phyloP scores from a whole-genome alignment of 2,113 vertebrate genomes.

The Engystomops pustulosus region DNA sequence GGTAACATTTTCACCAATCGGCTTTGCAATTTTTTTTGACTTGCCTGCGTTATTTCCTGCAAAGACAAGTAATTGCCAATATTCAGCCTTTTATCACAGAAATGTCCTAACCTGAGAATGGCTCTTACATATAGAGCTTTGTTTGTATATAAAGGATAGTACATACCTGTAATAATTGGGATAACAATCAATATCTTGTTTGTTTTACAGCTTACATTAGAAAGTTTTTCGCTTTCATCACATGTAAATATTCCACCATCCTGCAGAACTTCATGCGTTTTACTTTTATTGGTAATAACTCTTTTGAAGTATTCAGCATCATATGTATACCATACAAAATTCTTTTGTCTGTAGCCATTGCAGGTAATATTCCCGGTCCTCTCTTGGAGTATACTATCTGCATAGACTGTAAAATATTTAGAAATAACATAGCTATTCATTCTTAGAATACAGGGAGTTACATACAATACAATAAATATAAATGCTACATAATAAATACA shows the following conservation, averaged over 20 bases:
- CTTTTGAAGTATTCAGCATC: neutral
- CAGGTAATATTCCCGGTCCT: neutral
- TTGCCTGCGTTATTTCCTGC: neutral
- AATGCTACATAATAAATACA: neutral
- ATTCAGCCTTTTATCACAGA: neutral
- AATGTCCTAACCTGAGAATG: neutral
- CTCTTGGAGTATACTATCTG: neutral
- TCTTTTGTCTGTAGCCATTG: neutral
- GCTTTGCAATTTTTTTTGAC: accelerated
- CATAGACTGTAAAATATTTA: neutral
- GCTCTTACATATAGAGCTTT: neutral
- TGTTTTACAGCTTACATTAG: neutral
- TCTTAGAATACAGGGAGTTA: neutral
- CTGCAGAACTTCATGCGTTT: neutral
- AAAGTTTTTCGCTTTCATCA: neutral
- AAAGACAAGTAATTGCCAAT: constrained; percentile 15
- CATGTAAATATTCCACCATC: constrained; percentile 22
- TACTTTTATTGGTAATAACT: neutral
- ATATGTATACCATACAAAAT: neutral
- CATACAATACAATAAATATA: neutral
- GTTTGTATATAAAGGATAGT: neutral
- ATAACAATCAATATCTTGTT: neutral
- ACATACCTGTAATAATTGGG: neutral
- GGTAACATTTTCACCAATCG: neutral
- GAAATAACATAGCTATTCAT: neutral